phyloP scores from a whole-genome alignment of 2,113 vertebrate species.

The Pseudonaja textilis region DNA sequence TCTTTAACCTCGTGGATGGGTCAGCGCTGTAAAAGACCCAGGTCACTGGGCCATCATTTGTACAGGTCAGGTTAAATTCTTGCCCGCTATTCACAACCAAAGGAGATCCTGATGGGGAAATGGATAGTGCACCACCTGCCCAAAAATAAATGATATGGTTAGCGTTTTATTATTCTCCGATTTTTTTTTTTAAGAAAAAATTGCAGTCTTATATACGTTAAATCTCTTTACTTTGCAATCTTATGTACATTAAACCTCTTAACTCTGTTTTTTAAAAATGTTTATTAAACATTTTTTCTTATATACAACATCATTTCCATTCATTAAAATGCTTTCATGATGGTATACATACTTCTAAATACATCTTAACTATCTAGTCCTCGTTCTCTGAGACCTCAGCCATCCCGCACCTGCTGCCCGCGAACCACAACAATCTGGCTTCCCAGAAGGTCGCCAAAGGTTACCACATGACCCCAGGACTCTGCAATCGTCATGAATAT shows the following conservation, averaged over 20 bases:
- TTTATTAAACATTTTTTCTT: too few species aligned
- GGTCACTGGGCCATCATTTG: conserved; percentile 42
- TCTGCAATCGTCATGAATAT: background rate
- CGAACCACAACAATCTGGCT: too few species aligned
- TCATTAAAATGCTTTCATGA: too few species aligned
- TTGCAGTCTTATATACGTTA: background rate
- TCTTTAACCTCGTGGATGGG: conserved; percentile 33
- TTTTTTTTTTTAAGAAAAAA: background rate
- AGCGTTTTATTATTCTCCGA: conserved; percentile 22
- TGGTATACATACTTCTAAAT: too few species aligned
- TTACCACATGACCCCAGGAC: background rate
- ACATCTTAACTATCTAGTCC: too few species aligned
- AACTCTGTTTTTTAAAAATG: too few species aligned
- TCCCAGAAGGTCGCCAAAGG: background rate
- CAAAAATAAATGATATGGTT: conserved; percentile 45
- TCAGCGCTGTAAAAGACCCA: conserved; percentile 67
- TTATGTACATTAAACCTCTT: too few species aligned
- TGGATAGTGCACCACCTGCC: conserved; percentile 64
- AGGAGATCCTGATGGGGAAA: conserved; percentile 48
- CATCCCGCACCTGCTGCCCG: too few species aligned
- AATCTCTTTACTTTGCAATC: background rate
- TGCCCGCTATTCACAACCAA: conserved; percentile 63
- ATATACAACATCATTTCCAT: too few species aligned
- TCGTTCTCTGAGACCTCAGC: too few species aligned
- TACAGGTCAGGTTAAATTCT: conserved; percentile 60